Base-by-base conservation (phyloP, 1,140 invertebrate species). In the Colletes latitarsis region DNA sequence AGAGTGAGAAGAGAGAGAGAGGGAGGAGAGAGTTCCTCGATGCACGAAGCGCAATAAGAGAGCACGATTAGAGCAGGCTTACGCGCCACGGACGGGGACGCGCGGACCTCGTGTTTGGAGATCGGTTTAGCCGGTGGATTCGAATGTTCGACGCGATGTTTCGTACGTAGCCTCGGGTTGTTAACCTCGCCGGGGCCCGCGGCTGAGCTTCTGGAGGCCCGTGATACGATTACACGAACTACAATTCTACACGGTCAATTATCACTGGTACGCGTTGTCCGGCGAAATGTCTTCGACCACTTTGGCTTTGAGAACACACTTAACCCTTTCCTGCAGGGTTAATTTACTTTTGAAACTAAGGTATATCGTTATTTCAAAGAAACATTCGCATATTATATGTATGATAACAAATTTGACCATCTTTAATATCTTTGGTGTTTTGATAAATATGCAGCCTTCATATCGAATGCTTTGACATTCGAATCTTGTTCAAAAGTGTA, bases 11-110 rank as follows among this genome's bases (percentile, higher is more conserved):
- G 6, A 41, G 6, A 41, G 64, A 30, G n/a, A 15, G 66, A 14
- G 6, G 6, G 5, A 39, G 60, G 12, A 6, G 19, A 1, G 52
- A n/a, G 14, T 53, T 6, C 19, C 68, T 71, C 52, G 68, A 57
- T 76, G 62, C 81, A 78, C 79, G 64, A 58, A 66, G 63, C 43
- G 82, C 69, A 80, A 60, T 73, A 72, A 81, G 79, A 85, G 84
- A 69, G 73, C 41, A 21, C 79, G 84, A 85, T 85, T 83, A 85
- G 79, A 75, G 73, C 39, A 69, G 83, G 64, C 79, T 81, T 66
- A 55, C 69, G 62, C 82, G 12, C 15, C 21, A 30, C 78, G 62
- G 75, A 41, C 72, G 58, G 46, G 43, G 67, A 73, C 58, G 57
- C 46, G 10, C 46, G 46, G 17, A 12, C n/a, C 75, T 62, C 43